These are phyloP conservation scores for Calosoma granatense DNA, from an alignment of 1,140 invertebrate genomes.

Conservation along the genomic window DNA sequence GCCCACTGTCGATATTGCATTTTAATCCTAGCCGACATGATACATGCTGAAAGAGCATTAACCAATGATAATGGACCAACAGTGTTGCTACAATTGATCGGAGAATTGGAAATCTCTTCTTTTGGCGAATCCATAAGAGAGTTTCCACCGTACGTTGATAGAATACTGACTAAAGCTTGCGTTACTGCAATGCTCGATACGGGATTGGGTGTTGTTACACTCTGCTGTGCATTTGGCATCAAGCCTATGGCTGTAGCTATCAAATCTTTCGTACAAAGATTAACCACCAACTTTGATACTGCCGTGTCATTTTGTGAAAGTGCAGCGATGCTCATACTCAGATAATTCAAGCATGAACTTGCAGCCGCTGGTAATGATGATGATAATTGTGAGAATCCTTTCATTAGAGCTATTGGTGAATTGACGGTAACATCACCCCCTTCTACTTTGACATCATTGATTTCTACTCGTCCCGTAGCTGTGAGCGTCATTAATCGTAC, in stretches of 20 bases:
- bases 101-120: conserved; percentile 24
- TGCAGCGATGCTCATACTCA: conserved; percentile 45
- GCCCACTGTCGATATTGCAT: conserved; percentile 48
- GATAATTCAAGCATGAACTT: conserved; percentile 37
- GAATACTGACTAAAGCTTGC: conserved; percentile 47
- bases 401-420: not conserved
- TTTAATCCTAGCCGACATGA: conserved; percentile 42
- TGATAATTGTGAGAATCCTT: conserved; percentile 20
- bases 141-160: conserved; percentile 37
- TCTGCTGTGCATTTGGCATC: conserved; percentile 14
- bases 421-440: not conserved
- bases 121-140: conserved; percentile 34
- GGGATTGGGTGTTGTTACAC: conserved; percentile 11
- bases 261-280: conserved; percentile 52
- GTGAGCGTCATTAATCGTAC: conserved; percentile 53
- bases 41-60: conserved; percentile 53
- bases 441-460: conserved; percentile 18
- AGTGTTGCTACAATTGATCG: conserved; percentile 20
- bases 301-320: conserved; percentile 43
- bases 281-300: conserved; percentile 45
- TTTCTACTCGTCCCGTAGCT: conserved; percentile 43
- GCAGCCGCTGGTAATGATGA: conserved; percentile 27
- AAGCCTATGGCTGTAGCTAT: conserved; percentile 30
- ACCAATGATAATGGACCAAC: conserved; percentile 41
- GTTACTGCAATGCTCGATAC: conserved; percentile 44